Evolutionary conservation across 2,797 vertebrate species (phyloP).

Genomic region (Distichodus sexfasciatus): DNA sequence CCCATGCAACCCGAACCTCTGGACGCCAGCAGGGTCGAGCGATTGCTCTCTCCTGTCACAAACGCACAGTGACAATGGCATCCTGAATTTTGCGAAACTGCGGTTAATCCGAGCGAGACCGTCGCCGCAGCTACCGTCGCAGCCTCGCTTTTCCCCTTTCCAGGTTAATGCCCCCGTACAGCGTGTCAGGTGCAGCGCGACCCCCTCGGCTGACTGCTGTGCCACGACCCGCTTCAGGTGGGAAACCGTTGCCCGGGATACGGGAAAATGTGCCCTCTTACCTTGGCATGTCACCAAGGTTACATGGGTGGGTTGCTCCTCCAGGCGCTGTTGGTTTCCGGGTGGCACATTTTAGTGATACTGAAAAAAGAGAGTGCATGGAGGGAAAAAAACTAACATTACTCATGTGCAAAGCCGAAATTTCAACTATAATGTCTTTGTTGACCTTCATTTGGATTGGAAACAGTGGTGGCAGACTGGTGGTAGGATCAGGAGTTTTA

Average conservation of each 20-base stretch:
- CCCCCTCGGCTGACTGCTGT: conserved; percentile 48
- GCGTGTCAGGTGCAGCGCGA: conserved; percentile 69
- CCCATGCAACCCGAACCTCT: conserved; percentile 35
- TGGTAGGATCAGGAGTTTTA: not conserved
- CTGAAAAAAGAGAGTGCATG: not conserved
- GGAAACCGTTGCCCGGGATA: conserved; percentile 42
- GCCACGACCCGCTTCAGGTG: too few relatives aligned
- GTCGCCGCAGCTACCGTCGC: conserved; percentile 58
- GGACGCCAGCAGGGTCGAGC: conserved; percentile 53
- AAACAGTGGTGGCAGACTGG: too few relatives aligned
- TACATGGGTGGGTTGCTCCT: conserved; percentile 31
- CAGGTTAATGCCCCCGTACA: conserved; percentile 73
- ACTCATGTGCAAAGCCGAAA: conserved; percentile 3
- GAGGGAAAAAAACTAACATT: conserved; percentile 1
- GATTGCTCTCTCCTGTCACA: conserved; percentile 57
- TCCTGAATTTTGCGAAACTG: conserved; percentile 71
- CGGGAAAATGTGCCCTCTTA: conserved; percentile 28
- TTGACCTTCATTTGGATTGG: conserved; percentile 4
- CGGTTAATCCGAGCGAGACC: conserved; percentile 58
- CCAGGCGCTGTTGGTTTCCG: conserved; percentile 29
- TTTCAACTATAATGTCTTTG: not conserved
- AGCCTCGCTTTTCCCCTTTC: conserved; percentile 32
- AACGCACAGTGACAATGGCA: conserved; percentile 73
- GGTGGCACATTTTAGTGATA: conserved; percentile 20
- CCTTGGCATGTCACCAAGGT: conserved; percentile 43